Conservation (phyloP, 1,140 invertebrate genomes). For the fruit fly (Drosophila melanogaster) region DNA sequence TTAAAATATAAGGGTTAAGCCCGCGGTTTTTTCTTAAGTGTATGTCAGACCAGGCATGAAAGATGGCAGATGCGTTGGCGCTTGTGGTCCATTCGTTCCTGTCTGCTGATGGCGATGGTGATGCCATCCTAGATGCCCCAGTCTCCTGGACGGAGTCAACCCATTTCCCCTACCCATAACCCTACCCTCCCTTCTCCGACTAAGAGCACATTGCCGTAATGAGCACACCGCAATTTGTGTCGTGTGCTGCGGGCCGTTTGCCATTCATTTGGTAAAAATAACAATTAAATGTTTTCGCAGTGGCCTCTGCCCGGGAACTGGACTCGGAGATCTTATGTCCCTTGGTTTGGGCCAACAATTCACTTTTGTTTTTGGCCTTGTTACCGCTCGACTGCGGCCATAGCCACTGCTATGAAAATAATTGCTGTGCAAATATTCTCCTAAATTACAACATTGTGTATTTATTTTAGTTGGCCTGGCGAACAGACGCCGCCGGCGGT, state of each 20-base stretch:
- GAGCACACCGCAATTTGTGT: constrained; percentile 82
- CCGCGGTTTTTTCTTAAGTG: constrained; percentile 1
- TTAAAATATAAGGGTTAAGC: too few relatives aligned
- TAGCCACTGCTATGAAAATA: constrained; percentile 66
- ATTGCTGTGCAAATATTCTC: constrained; percentile 77
- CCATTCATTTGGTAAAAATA: constrained; percentile 83
- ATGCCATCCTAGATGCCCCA: constrained; percentile 14
- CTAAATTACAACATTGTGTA: constrained; percentile 75
- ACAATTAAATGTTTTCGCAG: constrained; percentile 83
- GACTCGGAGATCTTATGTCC: constrained; percentile 28
- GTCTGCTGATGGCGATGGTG: constrained; percentile 29
- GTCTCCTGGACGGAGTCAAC: constrained; percentile 19
- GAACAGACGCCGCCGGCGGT: constrained; percentile 31
- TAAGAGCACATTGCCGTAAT: constrained; percentile 70
- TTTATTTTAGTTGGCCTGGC: constrained; percentile 73
- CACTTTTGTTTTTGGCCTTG: constrained; percentile 74
- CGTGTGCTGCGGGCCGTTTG: constrained; percentile 78
- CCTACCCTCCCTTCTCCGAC: not conserved
- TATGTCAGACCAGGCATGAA: constrained; percentile 65
- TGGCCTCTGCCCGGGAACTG: constrained; percentile 54
- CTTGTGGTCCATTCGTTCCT: constrained; percentile 52
- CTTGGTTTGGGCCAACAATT: constrained; percentile 57
- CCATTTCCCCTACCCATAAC: constrained; percentile 12
- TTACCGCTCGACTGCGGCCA: constrained; percentile 43
- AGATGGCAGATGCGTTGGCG: constrained; percentile 72